phyloP scores from a whole-genome alignment of 1,140 invertebrate species.

The Drepana arcuata region DNA sequence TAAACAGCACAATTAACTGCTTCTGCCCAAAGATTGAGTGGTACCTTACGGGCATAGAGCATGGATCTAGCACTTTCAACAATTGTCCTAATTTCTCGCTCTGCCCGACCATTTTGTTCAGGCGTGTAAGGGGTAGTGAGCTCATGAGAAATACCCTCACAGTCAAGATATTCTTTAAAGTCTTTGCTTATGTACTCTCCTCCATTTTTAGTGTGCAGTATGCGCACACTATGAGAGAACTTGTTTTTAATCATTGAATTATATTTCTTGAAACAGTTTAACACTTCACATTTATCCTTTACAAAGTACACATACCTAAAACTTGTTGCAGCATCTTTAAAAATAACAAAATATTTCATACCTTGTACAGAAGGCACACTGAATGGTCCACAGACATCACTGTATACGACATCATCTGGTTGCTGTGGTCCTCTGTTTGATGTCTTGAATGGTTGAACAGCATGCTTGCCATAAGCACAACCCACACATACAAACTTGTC shows the following conservation, averaged over 20 bases:
- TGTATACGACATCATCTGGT: conserved; percentile 13
- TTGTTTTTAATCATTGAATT: conserved; percentile 30
- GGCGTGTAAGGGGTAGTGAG: conserved; percentile 30
- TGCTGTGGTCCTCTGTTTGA: conserved; percentile 10
- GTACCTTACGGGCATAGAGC: conserved; percentile 23
- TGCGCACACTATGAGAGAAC: conserved; percentile 20
- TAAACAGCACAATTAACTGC: conserved; percentile 42
- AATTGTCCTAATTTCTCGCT: conserved; percentile 42
- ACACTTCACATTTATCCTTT: conserved; percentile 47
- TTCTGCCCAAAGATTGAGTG: conserved; percentile 19
- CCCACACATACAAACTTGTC: conserved; percentile 18
- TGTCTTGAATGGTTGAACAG: conserved; percentile 7
- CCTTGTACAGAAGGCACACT: conserved; percentile 35
- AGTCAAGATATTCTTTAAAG: conserved; percentile 24
- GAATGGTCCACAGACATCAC: conserved; percentile 58
- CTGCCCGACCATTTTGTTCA: conserved; percentile 54
- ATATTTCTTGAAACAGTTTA: conserved; percentile 32
- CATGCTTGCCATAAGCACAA: conserved; percentile 20
- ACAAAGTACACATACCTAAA: conserved; percentile 55
- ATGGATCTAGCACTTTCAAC: conserved; percentile 31
- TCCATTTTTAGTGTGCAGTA: conserved; percentile 42
- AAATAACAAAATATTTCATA: conserved; percentile 51
- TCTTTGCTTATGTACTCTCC: conserved; percentile 35
- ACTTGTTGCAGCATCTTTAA: conserved; percentile 55
- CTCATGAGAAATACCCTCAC: conserved; percentile 31